phyloP scores from a whole-genome alignment of 2,888 invertebrate genomes.

The Metopia argyrocephala region DNA sequence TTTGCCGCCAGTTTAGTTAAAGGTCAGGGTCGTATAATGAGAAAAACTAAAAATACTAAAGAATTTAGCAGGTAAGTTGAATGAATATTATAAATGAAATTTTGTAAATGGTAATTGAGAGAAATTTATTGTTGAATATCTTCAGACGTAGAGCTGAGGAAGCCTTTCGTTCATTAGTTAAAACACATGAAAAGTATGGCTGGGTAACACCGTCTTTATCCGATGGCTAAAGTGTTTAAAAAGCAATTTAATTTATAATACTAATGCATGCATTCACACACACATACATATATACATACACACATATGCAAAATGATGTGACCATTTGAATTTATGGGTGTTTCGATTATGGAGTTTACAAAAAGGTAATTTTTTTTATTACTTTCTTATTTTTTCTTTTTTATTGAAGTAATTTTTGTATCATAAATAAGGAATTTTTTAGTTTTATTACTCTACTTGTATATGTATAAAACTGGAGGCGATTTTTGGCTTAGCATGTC shows the following conservation, averaged over 20 bases:
- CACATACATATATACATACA: neutral
- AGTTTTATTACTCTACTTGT: no score
- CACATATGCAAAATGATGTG: neutral
- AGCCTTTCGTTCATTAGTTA: conserved; percentile 91
- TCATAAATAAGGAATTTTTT: neutral
- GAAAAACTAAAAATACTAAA: conserved; percentile 87
- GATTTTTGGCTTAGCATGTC: no score
- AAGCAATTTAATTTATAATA: neutral
- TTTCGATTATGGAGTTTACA: neutral
- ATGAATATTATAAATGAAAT: neutral
- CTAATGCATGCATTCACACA: neutral
- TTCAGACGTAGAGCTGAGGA: conserved; percentile 88
- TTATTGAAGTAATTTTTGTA: neutral
- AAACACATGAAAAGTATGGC: conserved; percentile 94
- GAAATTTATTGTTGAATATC: no score
- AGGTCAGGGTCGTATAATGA: conserved; percentile 90
- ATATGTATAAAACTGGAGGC: no score
- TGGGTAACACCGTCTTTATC: conserved; percentile 93
- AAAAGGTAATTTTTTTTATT: neutral
- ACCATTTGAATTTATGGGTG: neutral
- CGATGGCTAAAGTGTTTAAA: conserved; percentile 83
- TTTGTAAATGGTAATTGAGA: neutral
- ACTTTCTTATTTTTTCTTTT: neutral
- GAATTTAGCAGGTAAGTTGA: conserved; percentile 83
- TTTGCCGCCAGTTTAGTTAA: conserved; percentile 93